Evolutionary conservation across 1,140 invertebrate genomes (phyloP).

Genomic region (Andricus grossulariae): DNA sequence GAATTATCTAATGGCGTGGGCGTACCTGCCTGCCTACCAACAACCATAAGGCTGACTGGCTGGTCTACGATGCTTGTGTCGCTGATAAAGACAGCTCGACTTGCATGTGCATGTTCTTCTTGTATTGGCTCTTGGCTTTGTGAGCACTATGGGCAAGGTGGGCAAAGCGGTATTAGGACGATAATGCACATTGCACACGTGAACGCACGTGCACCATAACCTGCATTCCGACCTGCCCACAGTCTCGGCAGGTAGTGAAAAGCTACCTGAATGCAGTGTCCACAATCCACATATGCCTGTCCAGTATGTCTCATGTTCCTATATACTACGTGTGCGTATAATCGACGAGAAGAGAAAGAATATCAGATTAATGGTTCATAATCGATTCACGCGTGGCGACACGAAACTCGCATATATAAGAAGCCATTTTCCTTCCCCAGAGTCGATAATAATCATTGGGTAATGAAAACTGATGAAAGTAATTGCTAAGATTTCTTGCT

Average conservation of each 20-base stretch:
- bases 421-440: not conserved
- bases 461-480: slow-evolving; percentile 7
- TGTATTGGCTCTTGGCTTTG: slow-evolving; percentile 38
- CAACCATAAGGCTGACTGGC: slow-evolving; percentile 26
- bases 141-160: slow-evolving; percentile 35
- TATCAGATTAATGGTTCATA: slow-evolving; percentile 40
- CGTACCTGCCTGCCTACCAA: slow-evolving; percentile 48
- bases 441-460: not conserved
- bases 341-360: not conserved
- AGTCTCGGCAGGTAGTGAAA: slow-evolving; percentile 60
- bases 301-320: not conserved
- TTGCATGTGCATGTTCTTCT: not conserved
- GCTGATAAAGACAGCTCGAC: slow-evolving; percentile 48
- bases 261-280: slow-evolving; percentile 34
- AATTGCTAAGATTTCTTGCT: slow-evolving; percentile 17
- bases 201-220: slow-evolving; percentile 54
- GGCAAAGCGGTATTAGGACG: slow-evolving; percentile 56
- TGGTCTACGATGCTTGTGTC: slow-evolving; percentile 33
- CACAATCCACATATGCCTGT: slow-evolving; percentile 31
- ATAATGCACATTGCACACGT: slow-evolving; percentile 53
- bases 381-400: slow-evolving; percentile 43
- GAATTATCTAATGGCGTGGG: slow-evolving; percentile 60
- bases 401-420: not conserved
- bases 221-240: slow-evolving; percentile 62
- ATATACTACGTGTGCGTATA: not conserved